Evolutionary conservation across 2,113 vertebrate species (phyloP), one percentile per base, ranked within the genome.

Genomic region (Onychorhynchus coronatus): DNA sequence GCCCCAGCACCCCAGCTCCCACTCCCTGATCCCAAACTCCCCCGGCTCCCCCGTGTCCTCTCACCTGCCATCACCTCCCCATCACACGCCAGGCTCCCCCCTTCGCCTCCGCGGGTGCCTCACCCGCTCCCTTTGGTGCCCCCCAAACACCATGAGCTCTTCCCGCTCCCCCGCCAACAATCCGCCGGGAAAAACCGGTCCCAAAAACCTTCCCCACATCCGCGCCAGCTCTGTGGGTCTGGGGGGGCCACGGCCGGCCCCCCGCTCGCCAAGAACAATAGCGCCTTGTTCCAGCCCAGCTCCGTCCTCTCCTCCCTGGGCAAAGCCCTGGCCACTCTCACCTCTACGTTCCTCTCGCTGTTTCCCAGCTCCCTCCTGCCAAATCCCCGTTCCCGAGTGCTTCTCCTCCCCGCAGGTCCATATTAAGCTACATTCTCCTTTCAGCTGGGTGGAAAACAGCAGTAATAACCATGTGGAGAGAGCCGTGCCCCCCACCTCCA

Each of bases 361-460:
- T 91, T 85, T 90, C 93, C 90, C 90, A 93, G 91, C 33, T 85
- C 94, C 88, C 92, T 97, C 91, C 90, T 91, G 92, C 35, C 85
- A 93, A 89, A 88, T 88, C 89, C 93, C 94, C 4, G 94, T 24
- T 94, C 94, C 94, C 70, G 84, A 89, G 35, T 8, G 80, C 87
- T 95, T 97, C 93, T 93, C 94, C 94, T 96, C 95, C 95, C 95
- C 53, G 74, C 41, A 84, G 95, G 91, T 96, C 95, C 94, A 95
- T 94, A 91, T 96, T 95, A 94, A 96, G 94, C 93, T 94, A 93
- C 93, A 88, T 94, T 95, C 95, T 97, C 96, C 94, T 94, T 96
- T 96, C 95, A 95, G 96, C 96, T 97, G 96, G 95, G 96, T 96
- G 96, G 94, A 94, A 96, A 97, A 95, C 96, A 95, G 95, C 95